Evolutionary conservation across 2,113 vertebrate species (phyloP).

Genomic region (Pteropus alecto): DNA sequence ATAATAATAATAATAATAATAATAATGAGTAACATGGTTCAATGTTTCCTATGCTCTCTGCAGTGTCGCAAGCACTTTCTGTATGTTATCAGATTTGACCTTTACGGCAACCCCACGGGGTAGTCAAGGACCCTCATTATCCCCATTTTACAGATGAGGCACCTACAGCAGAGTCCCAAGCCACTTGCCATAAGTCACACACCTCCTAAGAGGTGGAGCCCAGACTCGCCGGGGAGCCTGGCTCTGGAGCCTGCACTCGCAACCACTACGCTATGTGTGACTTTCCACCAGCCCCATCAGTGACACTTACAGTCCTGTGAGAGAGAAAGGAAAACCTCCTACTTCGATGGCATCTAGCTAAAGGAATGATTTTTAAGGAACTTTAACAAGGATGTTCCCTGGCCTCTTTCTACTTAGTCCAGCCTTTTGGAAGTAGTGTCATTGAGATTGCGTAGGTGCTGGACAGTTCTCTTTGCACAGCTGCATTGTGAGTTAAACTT

Average conservation of each 20-base stretch:
- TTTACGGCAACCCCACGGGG: not conserved
- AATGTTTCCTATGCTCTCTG: not conserved
- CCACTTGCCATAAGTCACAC: not conserved
- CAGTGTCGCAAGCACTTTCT: not conserved
- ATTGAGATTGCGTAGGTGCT: not conserved
- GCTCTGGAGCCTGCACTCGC: accelerated
- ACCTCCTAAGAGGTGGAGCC: not conserved
- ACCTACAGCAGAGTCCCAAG: not conserved
- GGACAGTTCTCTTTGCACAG: no score
- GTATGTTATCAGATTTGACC: not conserved
- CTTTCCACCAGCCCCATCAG: not conserved
- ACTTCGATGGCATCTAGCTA: not conserved
- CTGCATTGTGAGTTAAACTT: not conserved
- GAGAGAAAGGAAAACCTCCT: not conserved
- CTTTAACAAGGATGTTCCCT: not conserved
- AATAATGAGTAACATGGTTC: not conserved
- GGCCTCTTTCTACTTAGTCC: not conserved
- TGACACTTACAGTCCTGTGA: not conserved
- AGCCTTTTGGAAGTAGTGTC: not conserved
- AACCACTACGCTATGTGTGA: accelerated
- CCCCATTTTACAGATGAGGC: not conserved
- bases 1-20: not conserved
- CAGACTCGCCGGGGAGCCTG: not conserved
- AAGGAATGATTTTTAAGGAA: not conserved
- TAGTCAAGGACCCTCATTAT: not conserved